These are phyloP conservation scores for Apis laboriosa DNA, from an alignment of 1,140 invertebrate species.

Conservation along the genomic window DNA sequence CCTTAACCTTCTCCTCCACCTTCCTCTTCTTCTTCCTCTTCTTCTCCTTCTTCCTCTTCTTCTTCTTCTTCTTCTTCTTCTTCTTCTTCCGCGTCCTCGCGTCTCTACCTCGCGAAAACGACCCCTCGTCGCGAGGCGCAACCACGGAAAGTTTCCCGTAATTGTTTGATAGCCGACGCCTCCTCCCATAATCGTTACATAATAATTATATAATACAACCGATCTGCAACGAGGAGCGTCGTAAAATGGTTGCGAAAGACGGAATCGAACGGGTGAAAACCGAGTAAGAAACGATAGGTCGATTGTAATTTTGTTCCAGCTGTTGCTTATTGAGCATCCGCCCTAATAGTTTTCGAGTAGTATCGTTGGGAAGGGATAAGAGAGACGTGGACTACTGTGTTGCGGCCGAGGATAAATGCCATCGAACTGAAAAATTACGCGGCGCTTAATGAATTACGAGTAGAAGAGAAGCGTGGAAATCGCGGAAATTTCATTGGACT, in stretches of 20 bases:
- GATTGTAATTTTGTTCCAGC: no score
- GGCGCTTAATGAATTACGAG: conserved; percentile 51
- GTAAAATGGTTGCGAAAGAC: no score
- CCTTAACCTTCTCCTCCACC: conserved; percentile 55
- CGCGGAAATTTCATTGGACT: conserved; percentile 55
- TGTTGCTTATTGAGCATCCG: no score
- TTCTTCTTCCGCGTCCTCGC: conserved; percentile 29
- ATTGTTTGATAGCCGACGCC: conserved; percentile 52
- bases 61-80: no score
- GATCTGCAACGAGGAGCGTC: background rate
- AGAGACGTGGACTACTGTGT: no score
- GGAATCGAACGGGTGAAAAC: no score
- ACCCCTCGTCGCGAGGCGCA: conserved; percentile 49
- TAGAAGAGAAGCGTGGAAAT: conserved; percentile 43
- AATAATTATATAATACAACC: conserved; percentile 39
- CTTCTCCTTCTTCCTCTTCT: conserved; percentile 6
- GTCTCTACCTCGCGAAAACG: conserved; percentile 56
- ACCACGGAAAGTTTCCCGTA: conserved; percentile 47
- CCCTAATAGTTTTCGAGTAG: no score
- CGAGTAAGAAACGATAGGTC: no score
- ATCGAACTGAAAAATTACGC: background rate
- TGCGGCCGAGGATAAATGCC: background rate
- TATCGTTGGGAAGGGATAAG: no score
- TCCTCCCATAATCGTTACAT: conserved; percentile 26
- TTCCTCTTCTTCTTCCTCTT: conserved; percentile 54